phyloP scores from a whole-genome alignment of 2,797 vertebrate species.

The Gobio occitaniae region DNA sequence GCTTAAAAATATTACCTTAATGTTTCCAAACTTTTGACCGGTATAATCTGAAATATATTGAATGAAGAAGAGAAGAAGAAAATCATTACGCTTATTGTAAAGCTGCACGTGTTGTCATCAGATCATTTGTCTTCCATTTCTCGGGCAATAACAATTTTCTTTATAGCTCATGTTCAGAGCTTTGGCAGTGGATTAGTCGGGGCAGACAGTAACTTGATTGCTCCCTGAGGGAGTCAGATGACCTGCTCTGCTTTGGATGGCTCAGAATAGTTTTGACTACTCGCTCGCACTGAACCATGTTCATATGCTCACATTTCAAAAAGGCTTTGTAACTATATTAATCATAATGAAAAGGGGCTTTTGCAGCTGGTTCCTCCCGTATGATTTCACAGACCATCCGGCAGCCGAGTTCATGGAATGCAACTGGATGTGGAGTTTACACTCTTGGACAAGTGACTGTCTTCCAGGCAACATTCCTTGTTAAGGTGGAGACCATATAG shows the following conservation, averaged over 20 bases:
- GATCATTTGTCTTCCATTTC: conserved; percentile 59
- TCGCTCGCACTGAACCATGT: conserved; percentile 56
- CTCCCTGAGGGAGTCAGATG: conserved; percentile 63
- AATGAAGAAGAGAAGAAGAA: conserved; percentile 19
- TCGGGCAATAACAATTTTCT: conserved; percentile 42
- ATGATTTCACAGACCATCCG: conserved; percentile 13
- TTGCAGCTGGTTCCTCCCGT: conserved; percentile 31
- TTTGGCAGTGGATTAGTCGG: conserved; percentile 78
- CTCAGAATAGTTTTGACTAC: conserved; percentile 66
- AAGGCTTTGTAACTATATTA: conserved; percentile 56
- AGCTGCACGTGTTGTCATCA: conserved; percentile 49
- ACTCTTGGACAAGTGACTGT: neutral
- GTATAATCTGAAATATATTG: neutral
- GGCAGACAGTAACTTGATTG: conserved; percentile 71
- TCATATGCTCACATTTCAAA: conserved; percentile 60
- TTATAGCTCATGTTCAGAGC: conserved; percentile 75
- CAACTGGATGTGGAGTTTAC: neutral
- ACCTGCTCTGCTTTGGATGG: conserved; percentile 56
- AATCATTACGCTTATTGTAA: conserved; percentile 33
- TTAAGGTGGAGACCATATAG: neutral
- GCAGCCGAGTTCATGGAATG: conserved; percentile 1
- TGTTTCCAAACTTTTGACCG: neutral
- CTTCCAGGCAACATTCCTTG: neutral
- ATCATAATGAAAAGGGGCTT: conserved; percentile 55
- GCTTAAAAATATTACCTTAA: no score